Evolutionary conservation across 2,888 invertebrate species (phyloP), one percentile per base, ranked within the genome.

Genomic region (Scrobipalpa costella): DNA sequence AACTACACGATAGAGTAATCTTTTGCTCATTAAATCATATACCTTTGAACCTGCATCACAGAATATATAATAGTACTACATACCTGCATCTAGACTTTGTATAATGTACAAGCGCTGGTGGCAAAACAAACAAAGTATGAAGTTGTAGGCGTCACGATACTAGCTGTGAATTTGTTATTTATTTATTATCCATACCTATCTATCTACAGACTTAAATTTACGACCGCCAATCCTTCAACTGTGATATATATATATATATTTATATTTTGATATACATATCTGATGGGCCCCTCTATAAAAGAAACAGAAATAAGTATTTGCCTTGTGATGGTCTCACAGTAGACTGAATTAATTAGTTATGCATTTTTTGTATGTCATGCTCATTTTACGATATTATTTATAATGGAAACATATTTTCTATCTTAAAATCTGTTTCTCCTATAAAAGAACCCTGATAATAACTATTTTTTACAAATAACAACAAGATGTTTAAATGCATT

Each of bases 101-200:
- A 49, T 3, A 15, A 19, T 49, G 15, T 49, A 49, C 49, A 49
- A 49, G 49, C 49, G 17, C 15, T n/a, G 49, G 9, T 5, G 40
- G n/a, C n/a, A 44, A 11, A 6, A n/a, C 1, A 49, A 49, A 49
- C 49, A 19, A 49, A 49, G 7, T 17, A n/a, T 17, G 17, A 49
- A 19, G 5, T 2, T 49, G 3, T 19, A n/a, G 34, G 27, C 17
- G 27, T 44, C 44, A 47, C 59, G 9, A 44, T 49, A 60, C 15
- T 11, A 70, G 68, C 76, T 67, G 75, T 76, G 73, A 78, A 77
- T 80, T 80, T 76, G 71, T 79, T 77, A 78, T 71, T 66, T 58
- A 55, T 55, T 55, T 27, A 21, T 55, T 55, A 55, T 55, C 63
- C 40, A 59, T 67, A 68, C 64, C 69, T 77, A 79, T 76, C 73